A percentile compares a stretch with the other conserved stretches of the same genome.
phyloP scores from a whole-genome alignment of 1,140 invertebrate genomes.

The Meteorus sp. region DNA sequence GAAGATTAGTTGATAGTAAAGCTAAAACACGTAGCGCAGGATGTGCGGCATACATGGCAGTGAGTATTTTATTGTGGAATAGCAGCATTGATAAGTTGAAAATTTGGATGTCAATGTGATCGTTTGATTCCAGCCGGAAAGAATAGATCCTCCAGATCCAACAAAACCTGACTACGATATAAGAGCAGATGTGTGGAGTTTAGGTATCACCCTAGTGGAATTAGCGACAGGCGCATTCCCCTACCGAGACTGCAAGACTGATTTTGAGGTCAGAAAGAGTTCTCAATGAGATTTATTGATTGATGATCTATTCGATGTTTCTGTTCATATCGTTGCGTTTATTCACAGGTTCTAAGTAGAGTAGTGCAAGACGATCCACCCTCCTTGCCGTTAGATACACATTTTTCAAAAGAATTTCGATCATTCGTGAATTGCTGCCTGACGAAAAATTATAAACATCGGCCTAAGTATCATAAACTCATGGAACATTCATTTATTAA shows the following conservation, averaged over 20 bases:
- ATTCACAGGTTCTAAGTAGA: conserved; percentile 75
- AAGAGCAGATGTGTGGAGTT: conserved; percentile 97
- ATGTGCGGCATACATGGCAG: conserved; percentile 98
- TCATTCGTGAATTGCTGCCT: conserved; percentile 71
- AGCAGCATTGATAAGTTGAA: not conserved
- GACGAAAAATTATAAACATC: conserved; percentile 88
- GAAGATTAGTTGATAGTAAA: conserved; percentile 94
- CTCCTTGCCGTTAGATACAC: conserved; percentile 73
- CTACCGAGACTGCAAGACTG: conserved; percentile 91
- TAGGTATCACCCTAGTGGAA: conserved; percentile 96
- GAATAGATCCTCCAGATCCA: conserved; percentile 89
- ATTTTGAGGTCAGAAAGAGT: conserved; percentile 83
- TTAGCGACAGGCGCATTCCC: conserved; percentile 87
- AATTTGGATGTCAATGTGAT: not conserved
- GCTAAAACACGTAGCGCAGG: conserved; percentile 95
- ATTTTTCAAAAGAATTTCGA: conserved; percentile 64
- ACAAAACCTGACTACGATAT: conserved; percentile 95
- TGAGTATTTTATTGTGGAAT: conserved; percentile 61
- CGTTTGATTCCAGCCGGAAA: conserved; percentile 76
- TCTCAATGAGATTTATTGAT: not conserved
- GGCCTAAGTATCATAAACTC: conserved; percentile 93
- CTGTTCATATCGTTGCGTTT: conserved; percentile 7
- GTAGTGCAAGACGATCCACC: conserved; percentile 88
- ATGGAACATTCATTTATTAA: conserved; percentile 88
- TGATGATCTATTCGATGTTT: not conserved